A percentile compares a stretch with the other conserved stretches of the same genome.
These are phyloP conservation scores for Fregata magnificens DNA, from an alignment of 2,113 vertebrate genomes.

Conservation along the genomic window DNA sequence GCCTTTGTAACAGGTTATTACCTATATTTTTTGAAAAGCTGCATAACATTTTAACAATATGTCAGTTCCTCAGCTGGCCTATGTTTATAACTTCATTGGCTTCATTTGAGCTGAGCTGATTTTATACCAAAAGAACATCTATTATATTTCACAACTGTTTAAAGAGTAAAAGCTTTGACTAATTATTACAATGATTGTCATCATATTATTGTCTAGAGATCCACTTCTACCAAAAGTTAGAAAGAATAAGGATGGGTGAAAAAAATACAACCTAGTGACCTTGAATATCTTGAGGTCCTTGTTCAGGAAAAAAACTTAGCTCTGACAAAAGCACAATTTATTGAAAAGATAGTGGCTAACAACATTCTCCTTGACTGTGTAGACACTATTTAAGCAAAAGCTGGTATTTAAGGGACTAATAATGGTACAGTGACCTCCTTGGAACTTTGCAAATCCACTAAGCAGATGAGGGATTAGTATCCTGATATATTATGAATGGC, in stretches of 20 bases:
- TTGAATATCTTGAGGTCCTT: not conserved
- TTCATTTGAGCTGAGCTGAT: not conserved
- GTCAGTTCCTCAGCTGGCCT: not conserved
- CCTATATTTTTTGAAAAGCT: not conserved
- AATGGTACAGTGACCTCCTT: not conserved
- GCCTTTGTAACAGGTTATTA: not conserved
- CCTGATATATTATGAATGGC: not conserved
- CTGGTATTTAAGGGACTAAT: not conserved
- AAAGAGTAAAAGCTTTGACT: not conserved
- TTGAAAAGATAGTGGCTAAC: not conserved
- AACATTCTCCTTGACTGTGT: not conserved
- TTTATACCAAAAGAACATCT: not conserved
- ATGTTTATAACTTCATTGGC: not conserved
- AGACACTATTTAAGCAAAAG: not conserved
- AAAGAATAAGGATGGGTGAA: not conserved
- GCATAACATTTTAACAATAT: not conserved
- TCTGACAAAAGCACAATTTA: not conserved
- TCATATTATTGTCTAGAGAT: not conserved
- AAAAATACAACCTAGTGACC: not conserved
- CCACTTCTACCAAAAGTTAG: not conserved
- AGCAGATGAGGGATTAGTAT: not conserved
- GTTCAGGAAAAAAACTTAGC: not conserved
- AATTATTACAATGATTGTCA: not conserved
- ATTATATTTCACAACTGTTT: not conserved
- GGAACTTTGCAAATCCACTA: not conserved